Evolutionary conservation across 1,140 invertebrate species (phyloP).

Genomic region (Lordiphosa mommai): DNA sequence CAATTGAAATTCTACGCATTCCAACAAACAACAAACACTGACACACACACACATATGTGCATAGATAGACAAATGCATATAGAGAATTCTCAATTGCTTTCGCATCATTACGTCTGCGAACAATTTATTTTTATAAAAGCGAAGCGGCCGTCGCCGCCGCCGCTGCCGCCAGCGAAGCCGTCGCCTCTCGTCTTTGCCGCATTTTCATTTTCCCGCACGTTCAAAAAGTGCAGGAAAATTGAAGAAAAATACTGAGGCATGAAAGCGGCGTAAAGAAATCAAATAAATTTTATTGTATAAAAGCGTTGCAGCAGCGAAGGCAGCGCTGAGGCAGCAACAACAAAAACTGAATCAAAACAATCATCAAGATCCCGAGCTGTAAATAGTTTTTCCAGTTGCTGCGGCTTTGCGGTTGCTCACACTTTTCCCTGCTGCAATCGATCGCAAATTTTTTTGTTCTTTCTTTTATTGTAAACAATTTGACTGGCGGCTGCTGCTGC

Average conservation of each 20-base stretch:
- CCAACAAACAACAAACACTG: slow-evolving; percentile 68
- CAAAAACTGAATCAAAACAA: slow-evolving; percentile 48
- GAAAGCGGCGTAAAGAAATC: slow-evolving; percentile 73
- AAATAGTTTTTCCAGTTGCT: slow-evolving; percentile 74
- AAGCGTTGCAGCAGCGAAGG: slow-evolving; percentile 46
- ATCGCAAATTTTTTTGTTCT: slow-evolving; percentile 55
- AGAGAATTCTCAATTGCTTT: slow-evolving; percentile 77
- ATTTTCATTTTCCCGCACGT: slow-evolving; percentile 49
- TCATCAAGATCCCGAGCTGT: slow-evolving; percentile 63
- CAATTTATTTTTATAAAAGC: slow-evolving; percentile 78
- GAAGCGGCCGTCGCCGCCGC: slow-evolving; percentile 44
- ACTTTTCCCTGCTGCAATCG: slow-evolving; percentile 59
- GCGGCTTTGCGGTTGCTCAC: slow-evolving; percentile 53
- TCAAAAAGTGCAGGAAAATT: slow-evolving; percentile 71
- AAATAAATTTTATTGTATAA: slow-evolving; percentile 76
- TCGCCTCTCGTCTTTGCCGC: slow-evolving; percentile 14
- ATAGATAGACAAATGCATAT: slow-evolving; percentile 60
- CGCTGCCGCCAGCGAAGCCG: slow-evolving; percentile 13
- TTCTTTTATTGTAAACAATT: slow-evolving; percentile 65
- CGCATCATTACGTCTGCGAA: slow-evolving; percentile 76
- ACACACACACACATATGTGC: not conserved
- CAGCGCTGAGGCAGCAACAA: slow-evolving; percentile 11
- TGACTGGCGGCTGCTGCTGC: slow-evolving; percentile 44
- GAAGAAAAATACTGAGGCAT: slow-evolving; percentile 73
- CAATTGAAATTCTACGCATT: slow-evolving; percentile 77